These are phyloP conservation scores for Anoplolepis gracilipes DNA, from an alignment of 1,140 invertebrate species.

Conservation along the genomic window DNA sequence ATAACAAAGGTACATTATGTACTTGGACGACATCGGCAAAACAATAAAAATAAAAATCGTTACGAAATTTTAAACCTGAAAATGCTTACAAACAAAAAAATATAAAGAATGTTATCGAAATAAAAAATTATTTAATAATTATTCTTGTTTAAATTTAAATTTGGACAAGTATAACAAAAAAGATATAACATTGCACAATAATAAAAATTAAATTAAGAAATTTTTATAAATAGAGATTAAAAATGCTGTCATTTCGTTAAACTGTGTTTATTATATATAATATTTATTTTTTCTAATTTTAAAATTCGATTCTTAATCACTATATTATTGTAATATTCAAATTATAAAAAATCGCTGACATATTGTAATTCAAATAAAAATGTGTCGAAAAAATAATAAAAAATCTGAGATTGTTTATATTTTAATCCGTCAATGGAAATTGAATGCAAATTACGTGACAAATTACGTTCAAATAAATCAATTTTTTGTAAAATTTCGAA, in stretches of 20 bases:
- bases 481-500: neutral
- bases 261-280: neutral
- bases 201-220: neutral
- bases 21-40: too few relatives aligned
- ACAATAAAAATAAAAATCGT: too few relatives aligned
- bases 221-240: neutral
- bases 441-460: neutral
- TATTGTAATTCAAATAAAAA: neutral
- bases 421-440: neutral
- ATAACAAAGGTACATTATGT: too few relatives aligned
- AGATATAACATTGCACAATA: neutral
- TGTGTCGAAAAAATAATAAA: neutral
- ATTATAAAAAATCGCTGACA: neutral
- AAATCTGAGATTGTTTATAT: neutral
- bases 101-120: neutral
- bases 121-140: neutral
- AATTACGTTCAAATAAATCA: neutral
- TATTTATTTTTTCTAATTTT: neutral
- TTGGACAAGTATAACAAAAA: neutral
- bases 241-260: neutral
- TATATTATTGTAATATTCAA: neutral
- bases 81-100: too few relatives aligned
- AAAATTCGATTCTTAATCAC: neutral
- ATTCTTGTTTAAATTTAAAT: neutral
- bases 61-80: too few relatives aligned